Conservation (phyloP, 2,797 vertebrate species). For the Clamator glandarius region DNA sequence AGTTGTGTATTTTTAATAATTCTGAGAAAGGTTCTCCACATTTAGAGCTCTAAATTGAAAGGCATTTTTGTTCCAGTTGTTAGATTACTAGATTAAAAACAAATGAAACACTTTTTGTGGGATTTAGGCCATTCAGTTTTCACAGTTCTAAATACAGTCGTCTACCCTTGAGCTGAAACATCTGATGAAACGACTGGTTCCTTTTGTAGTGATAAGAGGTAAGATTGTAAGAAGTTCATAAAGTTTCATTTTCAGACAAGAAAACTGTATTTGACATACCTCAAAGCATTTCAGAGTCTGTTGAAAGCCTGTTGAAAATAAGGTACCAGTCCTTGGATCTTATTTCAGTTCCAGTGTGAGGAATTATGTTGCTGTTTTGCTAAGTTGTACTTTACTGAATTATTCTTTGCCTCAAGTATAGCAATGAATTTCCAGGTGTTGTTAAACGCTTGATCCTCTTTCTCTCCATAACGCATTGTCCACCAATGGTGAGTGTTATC, state of each 20-base stretch:
- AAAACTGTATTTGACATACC: background rate
- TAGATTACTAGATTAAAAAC: background rate
- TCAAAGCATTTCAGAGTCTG: background rate
- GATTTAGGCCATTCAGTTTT: background rate
- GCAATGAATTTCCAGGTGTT: background rate
- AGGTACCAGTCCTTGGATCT: background rate
- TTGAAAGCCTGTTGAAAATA: conserved; percentile 1
- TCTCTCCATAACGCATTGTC: background rate
- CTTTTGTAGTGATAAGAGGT: background rate
- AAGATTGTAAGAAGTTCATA: background rate
- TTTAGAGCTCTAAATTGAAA: background rate
- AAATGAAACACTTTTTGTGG: background rate
- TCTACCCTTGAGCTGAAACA: background rate
- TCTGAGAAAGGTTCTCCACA: background rate
- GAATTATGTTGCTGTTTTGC: background rate
- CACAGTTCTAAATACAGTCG: background rate
- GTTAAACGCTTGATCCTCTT: background rate
- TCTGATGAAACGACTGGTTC: background rate
- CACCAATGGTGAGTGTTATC: background rate
- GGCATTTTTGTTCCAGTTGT: background rate
- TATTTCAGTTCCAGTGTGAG: background rate
- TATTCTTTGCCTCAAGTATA: background rate
- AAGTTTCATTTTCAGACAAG: background rate
- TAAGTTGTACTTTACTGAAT: background rate
- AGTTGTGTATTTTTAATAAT: background rate